Base-by-base conservation (phyloP, 1,140 invertebrate genomes). In the Platorchestia sp. region DNA sequence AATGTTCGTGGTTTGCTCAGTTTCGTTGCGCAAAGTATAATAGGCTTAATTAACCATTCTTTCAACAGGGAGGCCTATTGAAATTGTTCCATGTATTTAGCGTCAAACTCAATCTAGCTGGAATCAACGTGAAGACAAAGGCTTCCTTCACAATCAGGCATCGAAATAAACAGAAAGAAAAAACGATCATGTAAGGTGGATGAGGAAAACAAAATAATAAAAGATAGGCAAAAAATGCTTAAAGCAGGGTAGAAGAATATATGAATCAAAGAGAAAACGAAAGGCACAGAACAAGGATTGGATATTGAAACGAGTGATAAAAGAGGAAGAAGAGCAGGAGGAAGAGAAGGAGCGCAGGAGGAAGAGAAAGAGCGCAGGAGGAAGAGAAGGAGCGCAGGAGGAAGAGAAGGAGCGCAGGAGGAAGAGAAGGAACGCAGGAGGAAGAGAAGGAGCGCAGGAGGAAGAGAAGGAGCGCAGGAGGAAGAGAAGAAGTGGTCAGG, bases 401-500 rank as follows among this genome's bases (percentile, higher is more conserved):
- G 95, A 95, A 95, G 95, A 95, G 95, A 95, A 95, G 95, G 95
- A 53, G 96, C 86, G 87, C 95, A 87, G 53, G 96, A 93, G 95
- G 47, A 51, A 19, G 47, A 51, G 47, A 51, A 51, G 47, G 6
- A 51, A 19, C 47, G 19, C 47, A 19, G 91, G 51, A 44, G 95
- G 95, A 95, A 96, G 95, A 96, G 47, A 95, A 96, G 95, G 95
- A 95, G 95, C 6, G 47, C 6, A 19, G 47, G 6, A 51, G 47
- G 6, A 51, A 6, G 47, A 51, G 47, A 51, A 51, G 47, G 6
- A 51, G 47, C 6, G 47, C 6, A 51, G 47, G 19, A 51, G 47
- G 6, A 51, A 51, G 6, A 51, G 19, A 51, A 51, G n/a, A n/a
- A n/a, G n/a, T n/a, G n/a, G n/a, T n/a, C 6, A 51, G 19, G 47